Conservation (phyloP, 2,797 vertebrate genomes). For the Pangasius djambal region DNA sequence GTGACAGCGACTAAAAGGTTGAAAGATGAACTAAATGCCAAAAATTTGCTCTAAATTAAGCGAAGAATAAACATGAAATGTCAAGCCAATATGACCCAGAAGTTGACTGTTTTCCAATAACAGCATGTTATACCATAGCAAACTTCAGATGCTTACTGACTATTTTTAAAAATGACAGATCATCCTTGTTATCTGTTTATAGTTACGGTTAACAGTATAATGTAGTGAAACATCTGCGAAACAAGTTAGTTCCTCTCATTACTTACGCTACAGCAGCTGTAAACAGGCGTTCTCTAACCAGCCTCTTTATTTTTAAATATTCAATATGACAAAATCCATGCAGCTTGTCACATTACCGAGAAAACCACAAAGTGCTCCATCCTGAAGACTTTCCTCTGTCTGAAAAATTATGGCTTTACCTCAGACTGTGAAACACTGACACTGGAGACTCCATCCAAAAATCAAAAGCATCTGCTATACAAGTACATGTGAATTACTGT, state of each 20-base stretch:
- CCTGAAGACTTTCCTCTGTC: too few species aligned
- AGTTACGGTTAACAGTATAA: background rate
- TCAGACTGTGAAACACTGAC: background rate
- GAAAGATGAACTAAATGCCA: background rate
- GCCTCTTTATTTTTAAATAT: background rate
- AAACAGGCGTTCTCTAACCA: background rate
- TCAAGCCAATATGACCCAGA: background rate
- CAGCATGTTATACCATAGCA: background rate
- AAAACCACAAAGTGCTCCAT: background rate
- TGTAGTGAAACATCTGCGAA: background rate
- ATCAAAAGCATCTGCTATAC: background rate
- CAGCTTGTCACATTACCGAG: background rate
- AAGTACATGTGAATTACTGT: background rate
- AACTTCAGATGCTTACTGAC: background rate
- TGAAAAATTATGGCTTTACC: background rate
- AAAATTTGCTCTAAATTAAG: background rate
- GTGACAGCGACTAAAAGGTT: background rate
- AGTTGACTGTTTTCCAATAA: slow-evolving; percentile 18
- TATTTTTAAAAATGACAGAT: background rate
- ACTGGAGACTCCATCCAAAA: background rate
- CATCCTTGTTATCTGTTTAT: background rate
- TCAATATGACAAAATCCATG: background rate
- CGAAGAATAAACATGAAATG: background rate
- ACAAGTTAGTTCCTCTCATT: background rate
- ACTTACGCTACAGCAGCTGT: background rate